Percentiles rank a stretch among this genome's conserved stretches.
Evolutionary conservation across 2,113 vertebrate genomes (phyloP).

Genomic region (Vulpes vulpes): DNA sequence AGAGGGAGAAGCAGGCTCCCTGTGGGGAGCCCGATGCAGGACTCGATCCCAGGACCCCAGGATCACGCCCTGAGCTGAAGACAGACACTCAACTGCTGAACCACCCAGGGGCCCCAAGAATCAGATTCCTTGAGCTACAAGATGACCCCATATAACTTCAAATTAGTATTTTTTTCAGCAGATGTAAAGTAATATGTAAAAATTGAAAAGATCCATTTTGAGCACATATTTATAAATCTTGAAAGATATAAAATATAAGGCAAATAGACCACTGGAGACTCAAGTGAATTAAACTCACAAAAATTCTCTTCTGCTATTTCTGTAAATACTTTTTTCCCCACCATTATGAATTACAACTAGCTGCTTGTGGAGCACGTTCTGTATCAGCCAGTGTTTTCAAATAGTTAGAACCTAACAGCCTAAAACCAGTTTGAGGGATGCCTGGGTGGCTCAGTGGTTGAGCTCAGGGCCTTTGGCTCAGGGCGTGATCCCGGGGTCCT

Average conservation of each 20-base stretch:
- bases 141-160: constrained; percentile 66
- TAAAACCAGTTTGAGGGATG: constrained; percentile 40
- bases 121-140: constrained; percentile 60
- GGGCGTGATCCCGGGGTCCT: too few relatives aligned
- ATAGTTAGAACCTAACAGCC: constrained; percentile 60
- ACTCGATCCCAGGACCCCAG: too few relatives aligned
- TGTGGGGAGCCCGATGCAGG: too few relatives aligned
- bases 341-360: constrained; percentile 66
- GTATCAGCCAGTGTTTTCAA: constrained; percentile 68
- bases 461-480: too few relatives aligned
- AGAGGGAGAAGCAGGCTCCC: too few relatives aligned
- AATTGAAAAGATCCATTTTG: constrained; percentile 66
- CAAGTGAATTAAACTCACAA: constrained; percentile 61
- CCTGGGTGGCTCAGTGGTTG: too few relatives aligned
- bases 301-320: constrained; percentile 62
- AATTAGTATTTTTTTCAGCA: constrained; percentile 66
- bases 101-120: neutral
- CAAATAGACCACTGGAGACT: constrained; percentile 59
- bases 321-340: constrained; percentile 75
- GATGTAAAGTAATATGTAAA: constrained; percentile 66
- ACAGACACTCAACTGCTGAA: too few relatives aligned
- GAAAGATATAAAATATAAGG: constrained; percentile 61
- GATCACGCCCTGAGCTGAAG: too few relatives aligned
- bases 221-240: constrained; percentile 67
- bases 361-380: constrained; percentile 55